Conservation (phyloP, 1,140 invertebrate species). For the Epicauta chinensis region DNA sequence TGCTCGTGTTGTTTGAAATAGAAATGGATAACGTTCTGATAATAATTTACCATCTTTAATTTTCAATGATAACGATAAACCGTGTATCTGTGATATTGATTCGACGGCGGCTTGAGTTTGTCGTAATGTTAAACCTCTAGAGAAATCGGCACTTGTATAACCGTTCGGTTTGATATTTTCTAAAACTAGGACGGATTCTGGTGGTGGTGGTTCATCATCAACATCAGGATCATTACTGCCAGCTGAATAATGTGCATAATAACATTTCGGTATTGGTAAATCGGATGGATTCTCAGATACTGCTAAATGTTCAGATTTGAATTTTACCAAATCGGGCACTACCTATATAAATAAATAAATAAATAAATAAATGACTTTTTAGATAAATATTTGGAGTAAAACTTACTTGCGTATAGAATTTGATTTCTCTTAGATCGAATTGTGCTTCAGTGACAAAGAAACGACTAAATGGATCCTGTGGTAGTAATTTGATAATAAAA, state of each 20-base stretch:
- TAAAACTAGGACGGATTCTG: conserved; percentile 59
- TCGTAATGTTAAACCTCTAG: conserved; percentile 57
- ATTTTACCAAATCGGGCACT: conserved; percentile 54
- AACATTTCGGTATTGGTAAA: conserved; percentile 58
- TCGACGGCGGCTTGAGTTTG: conserved; percentile 60
- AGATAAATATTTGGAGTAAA: too few species aligned
- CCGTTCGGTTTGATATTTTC: conserved; percentile 53
- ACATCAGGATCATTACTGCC: conserved; percentile 46
- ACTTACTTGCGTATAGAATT: conserved; percentile 72
- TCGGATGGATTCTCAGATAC: conserved; percentile 37
- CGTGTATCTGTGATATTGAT: conserved; percentile 65
- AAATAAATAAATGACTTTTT: too few species aligned
- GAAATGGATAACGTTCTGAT: conserved; percentile 61
- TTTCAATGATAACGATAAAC: conserved; percentile 59
- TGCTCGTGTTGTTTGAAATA: conserved; percentile 67
- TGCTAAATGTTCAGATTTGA: conserved; percentile 45
- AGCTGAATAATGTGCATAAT: conserved; percentile 56
- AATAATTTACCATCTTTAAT: conserved; percentile 54
- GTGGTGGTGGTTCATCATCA: conserved; percentile 42
- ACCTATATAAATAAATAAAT: conserved; percentile 45
- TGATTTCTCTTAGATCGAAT: conserved; percentile 74
- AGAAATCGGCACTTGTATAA: conserved; percentile 55
- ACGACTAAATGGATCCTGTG: conserved; percentile 65
- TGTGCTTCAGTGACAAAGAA: conserved; percentile 74
- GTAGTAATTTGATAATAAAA: conserved; percentile 69